Base-by-base conservation (phyloP, 2,113 vertebrate species). In the Dissostichus mawsoni region DNA sequence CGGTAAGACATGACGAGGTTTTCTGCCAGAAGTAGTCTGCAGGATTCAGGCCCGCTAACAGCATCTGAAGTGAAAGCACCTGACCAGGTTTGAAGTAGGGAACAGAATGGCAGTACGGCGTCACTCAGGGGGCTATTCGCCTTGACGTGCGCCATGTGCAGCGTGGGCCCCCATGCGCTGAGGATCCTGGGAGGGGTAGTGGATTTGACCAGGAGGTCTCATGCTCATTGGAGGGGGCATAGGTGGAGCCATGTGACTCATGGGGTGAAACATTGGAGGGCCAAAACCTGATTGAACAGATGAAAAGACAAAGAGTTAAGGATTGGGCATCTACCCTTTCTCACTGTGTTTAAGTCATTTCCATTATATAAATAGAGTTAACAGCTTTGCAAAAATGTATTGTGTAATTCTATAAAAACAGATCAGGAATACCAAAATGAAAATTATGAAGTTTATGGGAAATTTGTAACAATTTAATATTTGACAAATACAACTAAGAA, bases 111-210 rank as follows among this genome's bases (percentile, higher is more conserved):
- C 75, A 78, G 58, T 44, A 23, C 7, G 3, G 57, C 52, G 69
- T 74, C 58, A 57, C 55, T 33, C 14, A 1, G 36, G 16, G 50
- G 1, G 36, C 78, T 92, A 96, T 71, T 94, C 97, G 56, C 94
- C 96, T 78, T 97, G 97, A 53, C 97, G 96, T 17, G 96, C 92
- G 0, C 89, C 91, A 1, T 93, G 93, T 29, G 97, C 96, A 1
- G 96, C 96, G 2, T 98, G 98, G 64, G 97, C 98, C 2, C 97
- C 98, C 97, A 98, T 99, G 82, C 97, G 95, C 92, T 98, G 97
- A 78, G 98, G 97, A 86, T 99, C 98, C 93, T 99, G 97, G 83
- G 98, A 99, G 0, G 98, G 98, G 73, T 98, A 99, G 88, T 99
- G 98, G 88, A 99, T 98, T 90, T 97, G 96, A 75, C 97, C 97